Percentiles rank a stretch among this genome's conserved stretches.
Conservation (phyloP, 2,113 vertebrate species). For the Anolis carolinensis region DNA sequence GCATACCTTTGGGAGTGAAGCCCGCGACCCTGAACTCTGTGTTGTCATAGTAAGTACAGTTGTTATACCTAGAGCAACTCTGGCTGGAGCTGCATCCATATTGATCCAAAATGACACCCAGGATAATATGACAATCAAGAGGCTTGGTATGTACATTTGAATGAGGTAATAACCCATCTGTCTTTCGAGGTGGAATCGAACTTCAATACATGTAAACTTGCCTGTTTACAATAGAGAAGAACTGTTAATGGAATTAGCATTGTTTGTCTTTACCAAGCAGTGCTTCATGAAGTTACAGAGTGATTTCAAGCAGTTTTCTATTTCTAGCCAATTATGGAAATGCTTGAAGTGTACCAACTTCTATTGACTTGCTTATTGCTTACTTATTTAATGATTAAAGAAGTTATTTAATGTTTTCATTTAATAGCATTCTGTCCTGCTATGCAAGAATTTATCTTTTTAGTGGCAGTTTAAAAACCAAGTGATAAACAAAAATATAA, state of each 20-base stretch:
- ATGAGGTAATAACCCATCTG: constrained; percentile 99
- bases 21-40: constrained; percentile 95
- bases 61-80: constrained; percentile 95
- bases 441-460: neutral
- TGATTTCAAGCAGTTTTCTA: neutral
- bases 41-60: constrained; percentile 98
- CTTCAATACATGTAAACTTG: constrained; percentile 97
- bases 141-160: constrained; percentile 94
- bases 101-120: constrained; percentile 98
- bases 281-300: neutral
- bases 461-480: neutral
- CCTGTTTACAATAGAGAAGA: constrained; percentile 73
- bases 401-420: neutral
- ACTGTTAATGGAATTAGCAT: constrained; percentile 9
- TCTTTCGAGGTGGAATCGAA: constrained; percentile 94
- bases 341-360: neutral
- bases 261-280: neutral
- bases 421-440: neutral
- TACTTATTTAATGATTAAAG: neutral
- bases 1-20: constrained; percentile 92
- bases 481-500: neutral
- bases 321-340: neutral
- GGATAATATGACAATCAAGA: constrained; percentile 91
- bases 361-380: neutral
- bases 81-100: constrained; percentile 93